Percentiles rank a stretch among this genome's conserved stretches.
Conservation (phyloP, 2,888 invertebrate species). For the Cantharis nigra region DNA sequence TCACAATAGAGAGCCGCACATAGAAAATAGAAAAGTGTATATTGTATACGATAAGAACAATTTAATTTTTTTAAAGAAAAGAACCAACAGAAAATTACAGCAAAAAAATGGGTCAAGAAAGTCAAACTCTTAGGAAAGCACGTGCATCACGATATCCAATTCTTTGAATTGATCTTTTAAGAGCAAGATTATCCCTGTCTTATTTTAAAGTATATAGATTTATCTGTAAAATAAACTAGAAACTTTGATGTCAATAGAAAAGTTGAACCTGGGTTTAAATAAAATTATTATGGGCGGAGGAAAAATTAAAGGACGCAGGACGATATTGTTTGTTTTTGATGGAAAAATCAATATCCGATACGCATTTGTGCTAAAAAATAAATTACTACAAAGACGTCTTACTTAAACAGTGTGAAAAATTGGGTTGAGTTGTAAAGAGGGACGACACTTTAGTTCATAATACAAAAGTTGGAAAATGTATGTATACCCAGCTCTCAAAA, state of each 20-base stretch:
- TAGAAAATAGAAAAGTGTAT: not conserved
- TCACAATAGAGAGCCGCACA: not conserved
- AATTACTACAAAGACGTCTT: not conserved
- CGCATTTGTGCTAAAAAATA: not conserved
- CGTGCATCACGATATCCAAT: not conserved
- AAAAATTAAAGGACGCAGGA: not conserved
- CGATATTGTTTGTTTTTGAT: not conserved
- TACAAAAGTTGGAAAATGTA: slow-evolving; percentile 28
- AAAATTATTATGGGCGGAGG: not conserved
- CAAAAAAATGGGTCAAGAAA: not conserved
- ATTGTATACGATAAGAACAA: not conserved
- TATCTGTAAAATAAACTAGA: not conserved
- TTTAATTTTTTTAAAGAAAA: not conserved
- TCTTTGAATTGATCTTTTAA: not conserved
- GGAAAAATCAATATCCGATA: not conserved
- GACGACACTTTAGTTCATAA: slow-evolving; percentile 23
- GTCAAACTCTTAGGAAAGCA: not conserved
- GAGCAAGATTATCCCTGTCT: not conserved
- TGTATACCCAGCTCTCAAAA: slow-evolving; percentile 28
- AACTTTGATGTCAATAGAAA: not conserved
- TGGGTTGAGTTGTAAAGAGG: slow-evolving; percentile 19
- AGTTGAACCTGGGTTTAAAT: not conserved
- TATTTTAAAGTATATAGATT: not conserved
- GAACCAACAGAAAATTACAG: not conserved
- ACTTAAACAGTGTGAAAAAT: slow-evolving; percentile 13